phyloP scores from a whole-genome alignment of 2,113 vertebrate species.

The Crotalus viridis region DNA sequence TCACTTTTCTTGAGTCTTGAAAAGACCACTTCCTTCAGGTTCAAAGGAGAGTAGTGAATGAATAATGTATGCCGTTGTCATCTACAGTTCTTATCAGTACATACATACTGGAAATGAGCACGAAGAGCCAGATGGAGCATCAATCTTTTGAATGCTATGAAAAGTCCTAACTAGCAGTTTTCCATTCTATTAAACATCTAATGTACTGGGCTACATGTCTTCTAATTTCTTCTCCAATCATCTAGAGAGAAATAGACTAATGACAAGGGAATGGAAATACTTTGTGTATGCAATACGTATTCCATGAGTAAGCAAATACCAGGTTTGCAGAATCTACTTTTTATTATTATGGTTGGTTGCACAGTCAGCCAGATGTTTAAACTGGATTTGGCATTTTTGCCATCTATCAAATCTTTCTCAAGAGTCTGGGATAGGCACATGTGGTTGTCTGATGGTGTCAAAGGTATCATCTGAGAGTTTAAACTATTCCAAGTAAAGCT shows the following conservation, averaged over 20 bases:
- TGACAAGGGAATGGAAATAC: conserved; percentile 46
- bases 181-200: conserved; percentile 58
- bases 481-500: neutral
- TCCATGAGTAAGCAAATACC: neutral
- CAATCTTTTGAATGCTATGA: conserved; percentile 47
- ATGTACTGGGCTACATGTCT: conserved; percentile 54
- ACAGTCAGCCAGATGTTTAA: neutral
- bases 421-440: neutral
- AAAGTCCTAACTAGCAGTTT: conserved; percentile 60
- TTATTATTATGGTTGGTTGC: neutral
- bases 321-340: neutral
- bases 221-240: conserved; percentile 50
- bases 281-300: neutral
- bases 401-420: neutral
- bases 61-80: conserved; percentile 41
- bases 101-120: conserved; percentile 31
- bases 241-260: conserved; percentile 47
- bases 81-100: conserved; percentile 8
- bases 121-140: conserved; percentile 39
- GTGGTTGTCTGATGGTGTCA: neutral
- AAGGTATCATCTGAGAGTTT: neutral
- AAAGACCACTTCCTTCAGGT: conserved; percentile 27
- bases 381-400: neutral
- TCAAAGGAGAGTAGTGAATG: conserved; percentile 24
- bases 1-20: conserved; percentile 26